Base-by-base conservation (phyloP, 2,113 vertebrate genomes). In the Rostratula benghalensis region DNA sequence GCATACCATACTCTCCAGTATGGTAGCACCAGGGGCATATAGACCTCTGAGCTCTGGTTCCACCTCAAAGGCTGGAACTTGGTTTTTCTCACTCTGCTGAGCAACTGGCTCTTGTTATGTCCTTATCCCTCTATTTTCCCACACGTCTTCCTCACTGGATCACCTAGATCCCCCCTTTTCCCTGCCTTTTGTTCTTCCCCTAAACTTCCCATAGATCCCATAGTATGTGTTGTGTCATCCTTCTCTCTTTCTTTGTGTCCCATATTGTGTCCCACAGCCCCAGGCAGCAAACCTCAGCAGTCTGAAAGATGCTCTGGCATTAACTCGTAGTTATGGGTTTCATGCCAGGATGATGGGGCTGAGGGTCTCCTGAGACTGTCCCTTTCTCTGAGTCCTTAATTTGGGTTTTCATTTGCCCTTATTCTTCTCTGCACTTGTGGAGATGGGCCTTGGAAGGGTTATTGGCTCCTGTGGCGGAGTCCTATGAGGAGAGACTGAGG, bases 241-340 rank as follows among this genome's bases (percentile, higher is more conserved):
- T 3, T 0, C 17, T 11, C 17, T 79, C 24, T 54, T 86, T 22
- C 10, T 54, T 28, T 41, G 15, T 50, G 39, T 56, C 25, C 35
- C 0, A 0, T 41, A 3, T 8, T 30, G 9, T 20, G 10, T 45
- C 59, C 43, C 53, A 59, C n/a, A 45, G 7, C 9, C 10, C 7
- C 27, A 43, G 48, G 23, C 20, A 73, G n/a, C 27, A 81, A 84
- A 68, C 3, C 3, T 30, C 50, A 50, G 8, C 0, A 4, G 6
- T 39, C 27, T 39, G 71, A 57, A 87, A 79, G 30, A 33, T 67
- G 6, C 3, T 70, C 17, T 8, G 20, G 20, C 23, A 23, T 17
- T 56, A 37, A 35, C 27, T 48, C 6, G 7, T 35, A 3, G 6
- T 57, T 41, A 9, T 37, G 20, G 5, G 18, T 70, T 75, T 39